Percentiles rank a stretch among this genome's conserved stretches.
Conservation (phyloP, 2,888 invertebrate genomes). For the Sphaerophoria taeniata region DNA sequence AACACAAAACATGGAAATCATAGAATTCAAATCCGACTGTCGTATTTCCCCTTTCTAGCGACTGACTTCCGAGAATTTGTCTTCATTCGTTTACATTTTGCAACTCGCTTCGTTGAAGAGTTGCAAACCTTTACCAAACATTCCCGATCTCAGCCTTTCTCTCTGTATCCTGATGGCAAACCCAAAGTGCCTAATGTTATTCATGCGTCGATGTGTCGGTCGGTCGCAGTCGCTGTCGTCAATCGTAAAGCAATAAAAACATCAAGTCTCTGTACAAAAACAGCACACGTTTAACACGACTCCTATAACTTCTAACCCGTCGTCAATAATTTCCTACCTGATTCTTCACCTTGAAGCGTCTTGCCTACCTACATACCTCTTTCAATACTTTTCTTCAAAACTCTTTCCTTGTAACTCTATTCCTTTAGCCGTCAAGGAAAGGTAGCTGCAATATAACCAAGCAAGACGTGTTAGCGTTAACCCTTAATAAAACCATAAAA, state of each 20-base stretch:
- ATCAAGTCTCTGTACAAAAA: constrained; percentile 53
- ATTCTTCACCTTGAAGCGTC: constrained; percentile 55
- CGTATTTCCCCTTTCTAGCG: neutral
- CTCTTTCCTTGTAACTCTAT: constrained; percentile 74
- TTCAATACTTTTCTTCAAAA: constrained; percentile 39
- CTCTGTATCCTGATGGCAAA: neutral
- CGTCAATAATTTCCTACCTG: constrained; percentile 22
- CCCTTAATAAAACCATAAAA: constrained; percentile 82
- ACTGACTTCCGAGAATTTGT: constrained; percentile 13
- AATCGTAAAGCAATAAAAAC: constrained; percentile 70
- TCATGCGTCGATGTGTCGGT: neutral
- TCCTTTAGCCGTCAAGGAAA: constrained; percentile 25
- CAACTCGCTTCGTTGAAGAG: constrained; percentile 32
- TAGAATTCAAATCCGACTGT: constrained; percentile 5
- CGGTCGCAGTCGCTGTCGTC: neutral
- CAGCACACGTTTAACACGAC: constrained; percentile 49
- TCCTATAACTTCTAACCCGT: constrained; percentile 9
- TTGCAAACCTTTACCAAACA: constrained; percentile 25
- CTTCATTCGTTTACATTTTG: constrained; percentile 49
- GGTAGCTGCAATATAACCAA: constrained; percentile 49
- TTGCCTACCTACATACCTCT: constrained; percentile 40
- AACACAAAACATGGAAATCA: constrained; percentile 8
- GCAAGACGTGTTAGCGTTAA: constrained; percentile 79
- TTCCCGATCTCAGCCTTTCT: constrained; percentile 31
- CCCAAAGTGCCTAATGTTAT: constrained; percentile 21